Base-by-base conservation (phyloP, 2,797 vertebrate species). In the Carapus acus region DNA sequence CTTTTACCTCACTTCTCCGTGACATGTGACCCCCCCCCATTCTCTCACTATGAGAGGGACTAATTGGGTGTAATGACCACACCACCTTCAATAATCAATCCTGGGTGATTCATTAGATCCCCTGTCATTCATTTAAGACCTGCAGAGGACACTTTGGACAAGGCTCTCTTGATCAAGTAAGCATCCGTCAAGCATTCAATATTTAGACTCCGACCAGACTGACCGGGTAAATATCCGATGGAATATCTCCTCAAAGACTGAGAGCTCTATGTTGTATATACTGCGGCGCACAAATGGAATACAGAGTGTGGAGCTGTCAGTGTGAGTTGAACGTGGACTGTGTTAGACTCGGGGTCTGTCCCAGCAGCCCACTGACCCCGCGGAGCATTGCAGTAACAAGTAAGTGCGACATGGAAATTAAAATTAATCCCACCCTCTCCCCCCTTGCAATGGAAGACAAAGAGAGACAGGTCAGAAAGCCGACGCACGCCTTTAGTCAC, bases 21-120 rank as follows among this genome's bases (percentile, higher is more conserved):
- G 15, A 67, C 40, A 22, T 41, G 54, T 53, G 53, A 54, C 58
- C 41, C 27, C 27, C n/a, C n/a, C 19, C 6, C 20, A 42, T 54
- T 41, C 39, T 29, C 24, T 72, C 47, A 59, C 43, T 49, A 74
- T 49, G 31, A 42, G n/a, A 69, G 69, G 36, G 39, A 19, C 54
- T 62, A 75, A 71, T 66, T 40, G 11, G 43, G 23, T 27, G 45
- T 58, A 54, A 62, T 54, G 63, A 64, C 56, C 23, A 42, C 43
- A 13, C 7, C 34, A 50, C 33, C 31, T 18, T 49, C 1, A 41
- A 36, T 60, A 59, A 74, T 69, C 1, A 0, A 62, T 69, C 61
- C 42, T 24, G 22, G 58, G 46, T 60, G 27, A 66, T 33, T 38
- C 19, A 62, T 40, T 46, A 54, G 16, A 67, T 69, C 15, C 21